Evolutionary conservation across 2,113 vertebrate species (phyloP).

Genomic region (Myodes glareolus): DNA sequence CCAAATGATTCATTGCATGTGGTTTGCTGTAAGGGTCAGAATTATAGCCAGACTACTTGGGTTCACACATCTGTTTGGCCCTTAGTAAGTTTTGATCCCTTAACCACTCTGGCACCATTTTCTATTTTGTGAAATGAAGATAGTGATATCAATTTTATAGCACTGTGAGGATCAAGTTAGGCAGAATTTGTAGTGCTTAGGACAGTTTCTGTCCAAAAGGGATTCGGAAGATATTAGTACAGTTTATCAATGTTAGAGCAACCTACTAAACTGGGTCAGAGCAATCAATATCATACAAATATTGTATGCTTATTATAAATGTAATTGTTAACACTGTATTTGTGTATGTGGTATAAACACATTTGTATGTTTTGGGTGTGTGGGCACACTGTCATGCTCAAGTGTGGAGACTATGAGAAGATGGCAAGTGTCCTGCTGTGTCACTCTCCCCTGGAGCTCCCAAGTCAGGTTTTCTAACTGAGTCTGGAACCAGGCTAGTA

Average conservation of each 20-base stretch:
- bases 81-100: slow-evolving; percentile 20
- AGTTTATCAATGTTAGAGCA: background rate
- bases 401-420: background rate
- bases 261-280: background rate
- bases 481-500: background rate
- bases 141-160: background rate
- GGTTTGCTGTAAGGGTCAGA: background rate
- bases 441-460: too few species aligned
- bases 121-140: slow-evolving; percentile 5
- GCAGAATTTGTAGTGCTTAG: background rate
- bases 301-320: background rate
- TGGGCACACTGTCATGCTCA: background rate
- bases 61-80: background rate
- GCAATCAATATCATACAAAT: background rate
- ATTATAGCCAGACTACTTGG: background rate
- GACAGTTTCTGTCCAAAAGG: background rate
- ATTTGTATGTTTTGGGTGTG: background rate
- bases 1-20: slow-evolving; percentile 18
- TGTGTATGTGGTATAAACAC: background rate
- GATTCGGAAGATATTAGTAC: background rate
- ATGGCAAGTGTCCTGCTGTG: background rate
- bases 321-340: background rate
- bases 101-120: background rate
- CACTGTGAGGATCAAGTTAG: slow-evolving; percentile 36
- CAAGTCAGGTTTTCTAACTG: background rate